Evolutionary conservation across 2,113 vertebrate species (phyloP).

Genomic region (Hylia prasina): DNA sequence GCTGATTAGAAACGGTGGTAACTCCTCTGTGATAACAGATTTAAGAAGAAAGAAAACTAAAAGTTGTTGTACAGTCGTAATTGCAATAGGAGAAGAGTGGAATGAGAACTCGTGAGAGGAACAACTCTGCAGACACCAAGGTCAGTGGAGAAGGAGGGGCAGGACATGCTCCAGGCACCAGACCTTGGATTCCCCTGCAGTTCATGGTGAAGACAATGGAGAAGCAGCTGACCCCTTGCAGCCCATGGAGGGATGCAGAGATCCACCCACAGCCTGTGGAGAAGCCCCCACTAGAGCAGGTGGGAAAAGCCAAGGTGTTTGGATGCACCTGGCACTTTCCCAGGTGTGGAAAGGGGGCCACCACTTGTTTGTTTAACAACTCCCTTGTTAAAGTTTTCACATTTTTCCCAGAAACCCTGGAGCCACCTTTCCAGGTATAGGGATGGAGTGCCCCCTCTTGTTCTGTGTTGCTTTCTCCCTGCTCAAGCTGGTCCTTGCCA

Average conservation of each 20-base stretch:
- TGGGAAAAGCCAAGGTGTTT: neutral
- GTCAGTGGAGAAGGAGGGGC: neutral
- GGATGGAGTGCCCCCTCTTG: rapidly evolving
- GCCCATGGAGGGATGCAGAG: neutral
- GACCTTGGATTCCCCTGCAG: neutral
- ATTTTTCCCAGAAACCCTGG: neutral
- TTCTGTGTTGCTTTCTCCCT: neutral
- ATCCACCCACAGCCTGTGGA: neutral
- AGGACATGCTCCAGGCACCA: rapidly evolving
- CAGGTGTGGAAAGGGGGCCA: neutral
- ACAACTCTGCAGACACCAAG: neutral
- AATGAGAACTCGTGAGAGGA: neutral
- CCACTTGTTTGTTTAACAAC: too few species aligned
- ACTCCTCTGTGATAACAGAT: neutral
- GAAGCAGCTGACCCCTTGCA: neutral
- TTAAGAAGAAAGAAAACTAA: neutral
- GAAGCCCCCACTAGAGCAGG: rapidly evolving
- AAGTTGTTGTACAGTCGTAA: neutral
- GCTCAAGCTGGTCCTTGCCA: neutral
- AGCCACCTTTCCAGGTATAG: neutral
- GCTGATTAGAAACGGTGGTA: neutral
- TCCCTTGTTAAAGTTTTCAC: neutral
- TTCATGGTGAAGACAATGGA: rapidly evolving
- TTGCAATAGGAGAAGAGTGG: neutral
- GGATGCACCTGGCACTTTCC: neutral